Conservation (phyloP, 2,888 invertebrate genomes). For the Xestia ashworthii region DNA sequence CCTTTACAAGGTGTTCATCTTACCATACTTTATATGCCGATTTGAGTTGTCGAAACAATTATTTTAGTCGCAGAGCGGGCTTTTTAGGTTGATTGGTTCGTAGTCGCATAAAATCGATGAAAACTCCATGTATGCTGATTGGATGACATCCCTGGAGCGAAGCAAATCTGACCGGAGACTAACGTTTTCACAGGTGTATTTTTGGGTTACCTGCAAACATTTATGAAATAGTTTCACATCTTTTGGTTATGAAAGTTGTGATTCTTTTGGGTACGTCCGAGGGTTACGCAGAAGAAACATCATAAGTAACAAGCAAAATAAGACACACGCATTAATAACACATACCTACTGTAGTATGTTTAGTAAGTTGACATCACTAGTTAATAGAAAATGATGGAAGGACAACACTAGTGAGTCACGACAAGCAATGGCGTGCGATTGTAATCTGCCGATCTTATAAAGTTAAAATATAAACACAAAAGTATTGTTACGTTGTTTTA, state of each 20-base stretch:
- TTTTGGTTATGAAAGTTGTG: background rate
- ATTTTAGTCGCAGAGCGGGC: background rate
- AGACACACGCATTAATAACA: background rate
- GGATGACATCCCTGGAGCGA: constrained; percentile 39
- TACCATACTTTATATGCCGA: background rate
- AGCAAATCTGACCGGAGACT: constrained; percentile 32
- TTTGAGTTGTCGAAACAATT: background rate
- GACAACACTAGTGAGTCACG: too few species aligned
- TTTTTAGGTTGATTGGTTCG: constrained; percentile 29
- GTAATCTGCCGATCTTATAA: too few species aligned
- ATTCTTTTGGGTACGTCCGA: background rate
- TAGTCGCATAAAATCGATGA: constrained; percentile 26
- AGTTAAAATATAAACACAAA: too few species aligned
- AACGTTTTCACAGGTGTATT: constrained; percentile 17
- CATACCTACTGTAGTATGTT: too few species aligned
- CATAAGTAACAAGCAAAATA: background rate
- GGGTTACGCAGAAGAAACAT: background rate
- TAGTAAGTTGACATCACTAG: too few species aligned
- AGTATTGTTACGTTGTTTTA: too few species aligned
- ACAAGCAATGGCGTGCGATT: too few species aligned
- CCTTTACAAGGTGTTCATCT: background rate
- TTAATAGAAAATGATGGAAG: too few species aligned
- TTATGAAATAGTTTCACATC: background rate
- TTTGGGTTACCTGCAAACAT: background rate
- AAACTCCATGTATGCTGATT: constrained; percentile 39